A percentile compares a stretch with the other conserved stretches of the same genome.
Evolutionary conservation across 2,797 vertebrate genomes (phyloP).

Genomic region (Protonibea diacanthus): DNA sequence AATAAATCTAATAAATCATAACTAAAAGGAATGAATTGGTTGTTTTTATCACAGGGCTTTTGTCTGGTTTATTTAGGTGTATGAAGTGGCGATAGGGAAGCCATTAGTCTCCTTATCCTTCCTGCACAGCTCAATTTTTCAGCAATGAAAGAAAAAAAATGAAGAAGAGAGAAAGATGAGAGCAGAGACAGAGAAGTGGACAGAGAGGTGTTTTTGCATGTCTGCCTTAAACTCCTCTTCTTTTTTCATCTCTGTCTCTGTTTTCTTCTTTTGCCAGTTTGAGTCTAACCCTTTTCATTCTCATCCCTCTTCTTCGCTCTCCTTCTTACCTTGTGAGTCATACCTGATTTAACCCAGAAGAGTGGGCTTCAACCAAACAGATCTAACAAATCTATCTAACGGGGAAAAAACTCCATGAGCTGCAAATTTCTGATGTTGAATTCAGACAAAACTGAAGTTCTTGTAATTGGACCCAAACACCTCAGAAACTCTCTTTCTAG

Average conservation of each 20-base stretch:
- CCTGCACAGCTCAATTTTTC: conserved; percentile 47
- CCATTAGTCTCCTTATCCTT: conserved; percentile 50
- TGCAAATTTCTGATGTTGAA: too few relatives aligned
- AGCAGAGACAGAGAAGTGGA: conserved; percentile 1
- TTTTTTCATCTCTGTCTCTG: neutral
- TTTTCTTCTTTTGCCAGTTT: neutral
- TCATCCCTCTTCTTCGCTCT: neutral
- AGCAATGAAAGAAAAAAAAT: conserved; percentile 34
- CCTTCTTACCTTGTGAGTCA: neutral
- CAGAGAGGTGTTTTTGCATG: conserved; percentile 18
- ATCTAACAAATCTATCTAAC: neutral
- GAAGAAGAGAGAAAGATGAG: neutral
- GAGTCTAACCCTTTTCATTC: neutral
- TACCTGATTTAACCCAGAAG: neutral
- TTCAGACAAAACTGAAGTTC: too few relatives aligned
- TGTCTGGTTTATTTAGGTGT: conserved; percentile 53
- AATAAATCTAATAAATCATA: conserved; percentile 69
- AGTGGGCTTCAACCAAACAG: neutral
- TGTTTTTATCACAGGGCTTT: conserved; percentile 19
- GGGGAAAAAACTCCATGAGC: too few relatives aligned
- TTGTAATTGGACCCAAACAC: too few relatives aligned
- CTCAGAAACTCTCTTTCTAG: too few relatives aligned
- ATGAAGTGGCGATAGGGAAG: conserved; percentile 63
- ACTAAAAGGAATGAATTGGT: conserved; percentile 57
- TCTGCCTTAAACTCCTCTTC: conserved; percentile 1